phyloP scores from a whole-genome alignment of 2,113 vertebrate species.

The Triplophysa siluroides region DNA sequence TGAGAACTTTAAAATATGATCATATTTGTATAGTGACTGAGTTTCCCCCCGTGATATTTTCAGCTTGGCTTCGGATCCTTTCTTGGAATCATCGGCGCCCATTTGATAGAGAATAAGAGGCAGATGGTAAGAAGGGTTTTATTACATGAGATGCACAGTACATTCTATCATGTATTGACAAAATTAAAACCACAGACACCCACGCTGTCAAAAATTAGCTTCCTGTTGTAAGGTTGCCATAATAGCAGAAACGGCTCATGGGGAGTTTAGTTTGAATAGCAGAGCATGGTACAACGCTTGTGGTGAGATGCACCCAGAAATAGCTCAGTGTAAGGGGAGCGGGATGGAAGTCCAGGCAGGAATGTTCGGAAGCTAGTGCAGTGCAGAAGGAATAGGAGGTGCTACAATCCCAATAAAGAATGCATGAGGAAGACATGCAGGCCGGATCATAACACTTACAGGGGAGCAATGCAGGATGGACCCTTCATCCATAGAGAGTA shows the following conservation, averaged over 20 bases:
- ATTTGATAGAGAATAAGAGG: slow-evolving; percentile 97
- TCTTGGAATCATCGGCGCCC: slow-evolving; percentile 96
- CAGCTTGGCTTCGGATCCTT: slow-evolving; percentile 98
- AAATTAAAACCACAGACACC: neutral
- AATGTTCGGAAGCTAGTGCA: slow-evolving; percentile 66
- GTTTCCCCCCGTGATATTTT: slow-evolving; percentile 64
- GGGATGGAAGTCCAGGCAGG: slow-evolving; percentile 66
- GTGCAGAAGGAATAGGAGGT: slow-evolving; percentile 54
- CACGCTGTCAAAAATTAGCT: neutral
- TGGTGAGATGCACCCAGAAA: slow-evolving; percentile 65
- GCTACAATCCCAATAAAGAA: slow-evolving; percentile 50
- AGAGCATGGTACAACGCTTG: slow-evolving; percentile 54
- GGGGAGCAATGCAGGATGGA: neutral
- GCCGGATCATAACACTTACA: slow-evolving; percentile 5
- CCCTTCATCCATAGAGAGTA: neutral
- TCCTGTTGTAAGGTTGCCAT: slow-evolving; percentile 17
- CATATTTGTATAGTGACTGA: slow-evolving; percentile 33
- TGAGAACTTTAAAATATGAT: neutral
- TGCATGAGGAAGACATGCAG: slow-evolving; percentile 43
- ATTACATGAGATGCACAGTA: slow-evolving; percentile 40
- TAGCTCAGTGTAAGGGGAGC: slow-evolving; percentile 74
- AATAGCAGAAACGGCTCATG: slow-evolving; percentile 2
- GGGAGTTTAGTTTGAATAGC: slow-evolving; percentile 45
- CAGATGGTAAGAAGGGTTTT: slow-evolving; percentile 91
- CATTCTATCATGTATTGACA: neutral